phyloP scores from a whole-genome alignment of 37 sponge, comb jelly and placozoan genomes.

The Hexactinellida sp. region DNA sequence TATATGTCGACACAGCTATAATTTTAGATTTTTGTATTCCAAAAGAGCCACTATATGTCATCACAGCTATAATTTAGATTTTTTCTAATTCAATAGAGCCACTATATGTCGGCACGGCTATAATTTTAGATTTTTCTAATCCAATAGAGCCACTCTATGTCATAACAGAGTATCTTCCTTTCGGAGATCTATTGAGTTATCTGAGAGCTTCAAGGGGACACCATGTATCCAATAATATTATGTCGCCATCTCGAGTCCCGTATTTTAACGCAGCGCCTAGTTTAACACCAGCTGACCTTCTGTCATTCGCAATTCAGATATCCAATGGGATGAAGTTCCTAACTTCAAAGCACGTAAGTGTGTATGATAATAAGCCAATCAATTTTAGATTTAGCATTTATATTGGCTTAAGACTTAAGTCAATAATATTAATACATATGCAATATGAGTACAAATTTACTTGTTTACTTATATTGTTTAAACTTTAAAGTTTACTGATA shows the following conservation, averaged over 20 bases:
- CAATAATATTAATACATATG: too few relatives aligned
- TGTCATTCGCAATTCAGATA: neutral
- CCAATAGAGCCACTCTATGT: neutral
- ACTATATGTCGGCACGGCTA: too few relatives aligned
- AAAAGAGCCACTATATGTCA: too few relatives aligned
- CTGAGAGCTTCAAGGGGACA: neutral
- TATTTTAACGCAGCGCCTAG: constrained; percentile 6
- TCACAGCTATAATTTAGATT: too few relatives aligned
- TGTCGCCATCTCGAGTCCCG: neutral
- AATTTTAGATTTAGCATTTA: too few relatives aligned
- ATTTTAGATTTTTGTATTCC: too few relatives aligned
- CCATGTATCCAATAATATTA: neutral
- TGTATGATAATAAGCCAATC: neutral
- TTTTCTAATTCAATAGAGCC: too few relatives aligned
- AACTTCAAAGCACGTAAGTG: neutral
- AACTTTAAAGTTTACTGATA: neutral
- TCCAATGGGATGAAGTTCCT: neutral
- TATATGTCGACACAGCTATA: too few relatives aligned
- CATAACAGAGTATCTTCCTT: neutral
- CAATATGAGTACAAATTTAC: too few relatives aligned
- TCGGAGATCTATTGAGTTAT: neutral
- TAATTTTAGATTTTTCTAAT: too few relatives aligned
- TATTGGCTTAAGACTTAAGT: too few relatives aligned
- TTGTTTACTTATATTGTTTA: too few relatives aligned
- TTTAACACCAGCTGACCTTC: constrained; percentile 8